Percentiles rank a stretch among this genome's conserved stretches.
These are phyloP conservation scores for Dromiciops gliroides DNA, from an alignment of 2,113 vertebrate genomes.

Conservation along the genomic window DNA sequence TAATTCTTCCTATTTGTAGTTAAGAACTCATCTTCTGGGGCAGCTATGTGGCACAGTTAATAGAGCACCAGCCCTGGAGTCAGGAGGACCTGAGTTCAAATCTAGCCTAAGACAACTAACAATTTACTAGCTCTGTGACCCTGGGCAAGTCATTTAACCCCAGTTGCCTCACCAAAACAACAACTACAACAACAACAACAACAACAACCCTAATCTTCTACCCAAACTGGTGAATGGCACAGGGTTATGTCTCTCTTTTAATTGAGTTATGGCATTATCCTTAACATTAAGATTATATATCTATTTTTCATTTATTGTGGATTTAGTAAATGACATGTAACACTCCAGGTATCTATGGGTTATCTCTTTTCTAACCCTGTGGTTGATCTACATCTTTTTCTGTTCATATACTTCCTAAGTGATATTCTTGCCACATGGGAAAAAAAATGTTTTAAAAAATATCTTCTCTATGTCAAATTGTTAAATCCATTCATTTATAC, in stretches of 20 bases:
- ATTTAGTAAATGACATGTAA: not conserved
- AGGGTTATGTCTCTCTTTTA: not conserved
- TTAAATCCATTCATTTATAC: not conserved
- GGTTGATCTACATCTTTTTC: not conserved
- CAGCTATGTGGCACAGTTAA: too few species aligned
- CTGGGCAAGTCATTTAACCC: too few species aligned
- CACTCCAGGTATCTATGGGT: not conserved
- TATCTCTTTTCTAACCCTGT: not conserved
- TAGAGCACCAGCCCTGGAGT: too few species aligned
- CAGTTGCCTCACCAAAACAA: too few species aligned
- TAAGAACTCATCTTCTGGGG: too few species aligned
- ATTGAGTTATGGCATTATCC: not conserved
- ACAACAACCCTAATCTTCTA: too few species aligned
- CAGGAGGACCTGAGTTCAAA: too few species aligned
- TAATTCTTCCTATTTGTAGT: not conserved
- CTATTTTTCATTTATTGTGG: not conserved
- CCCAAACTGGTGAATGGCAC: not conserved
- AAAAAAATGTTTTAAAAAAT: not conserved
- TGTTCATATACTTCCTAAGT: not conserved
- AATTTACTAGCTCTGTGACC: too few species aligned
- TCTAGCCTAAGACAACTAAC: too few species aligned
- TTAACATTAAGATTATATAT: not conserved
- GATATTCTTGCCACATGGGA: not conserved
- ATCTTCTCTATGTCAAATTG: too few species aligned
- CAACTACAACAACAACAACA: too few species aligned